phyloP scores from a whole-genome alignment of 92 coral and sea anemone species.

The Palythoa grandiflora region DNA sequence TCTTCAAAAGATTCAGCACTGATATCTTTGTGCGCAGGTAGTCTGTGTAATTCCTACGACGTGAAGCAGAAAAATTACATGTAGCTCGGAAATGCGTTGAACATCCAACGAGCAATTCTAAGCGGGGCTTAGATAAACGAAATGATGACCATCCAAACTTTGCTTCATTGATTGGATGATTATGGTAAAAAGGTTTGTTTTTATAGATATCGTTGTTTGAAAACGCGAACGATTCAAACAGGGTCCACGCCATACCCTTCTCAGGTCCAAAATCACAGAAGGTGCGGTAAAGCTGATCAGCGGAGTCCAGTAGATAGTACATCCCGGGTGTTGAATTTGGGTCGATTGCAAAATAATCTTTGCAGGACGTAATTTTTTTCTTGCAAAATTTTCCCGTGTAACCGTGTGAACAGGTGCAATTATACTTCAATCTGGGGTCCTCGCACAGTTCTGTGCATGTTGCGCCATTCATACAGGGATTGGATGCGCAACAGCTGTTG shows the following conservation, averaged over 20 bases:
- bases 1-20: not conserved
- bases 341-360: conserved; percentile 9
- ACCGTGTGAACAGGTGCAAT: conserved; percentile 12
- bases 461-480: conserved; percentile 9
- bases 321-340: conserved; percentile 18
- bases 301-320: not conserved
- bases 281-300: not conserved
- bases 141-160: conserved; percentile 42
- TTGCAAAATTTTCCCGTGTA: conserved; percentile 43
- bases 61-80: conserved; percentile 35
- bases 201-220: not conserved
- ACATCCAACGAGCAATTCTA: not conserved
- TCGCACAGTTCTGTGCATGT: conserved; percentile 17
- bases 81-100: conserved; percentile 54
- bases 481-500: conserved; percentile 12
- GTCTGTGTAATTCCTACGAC: conserved; percentile 30
- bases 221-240: conserved; percentile 45
- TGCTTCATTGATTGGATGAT: conserved; percentile 30
- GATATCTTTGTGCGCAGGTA: conserved; percentile 38
- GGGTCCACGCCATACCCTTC: conserved; percentile 52
- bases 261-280: conserved; percentile 51
- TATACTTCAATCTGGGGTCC: conserved; percentile 1
- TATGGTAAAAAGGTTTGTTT: not conserved
- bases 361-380: not conserved
- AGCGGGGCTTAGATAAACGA: conserved; percentile 42